These are phyloP conservation scores for Glossosoma conforme DNA, from an alignment of 1,140 invertebrate species.

Conservation along the genomic window DNA sequence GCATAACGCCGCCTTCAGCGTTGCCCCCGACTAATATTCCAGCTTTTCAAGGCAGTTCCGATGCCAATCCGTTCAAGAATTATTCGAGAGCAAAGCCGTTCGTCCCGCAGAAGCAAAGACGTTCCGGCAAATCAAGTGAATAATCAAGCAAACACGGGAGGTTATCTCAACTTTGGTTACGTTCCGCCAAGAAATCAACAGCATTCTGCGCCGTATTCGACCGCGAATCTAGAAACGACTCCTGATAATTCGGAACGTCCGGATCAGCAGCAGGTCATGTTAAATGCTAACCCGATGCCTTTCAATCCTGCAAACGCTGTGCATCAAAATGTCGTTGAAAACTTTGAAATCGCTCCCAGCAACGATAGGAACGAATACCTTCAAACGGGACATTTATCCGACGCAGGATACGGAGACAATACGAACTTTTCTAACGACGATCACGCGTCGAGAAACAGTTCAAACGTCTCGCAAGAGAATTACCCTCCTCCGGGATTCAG, in stretches of 20 bases:
- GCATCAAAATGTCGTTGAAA: constrained; percentile 41
- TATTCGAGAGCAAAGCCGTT: too few species aligned
- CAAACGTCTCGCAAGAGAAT: constrained; percentile 42
- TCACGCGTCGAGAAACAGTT: constrained; percentile 10
- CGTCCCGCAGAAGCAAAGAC: too few species aligned
- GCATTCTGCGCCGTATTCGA: constrained; percentile 35
- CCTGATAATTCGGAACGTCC: constrained; percentile 62
- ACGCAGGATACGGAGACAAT: constrained; percentile 49
- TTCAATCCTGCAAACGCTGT: constrained; percentile 28
- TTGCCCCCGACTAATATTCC: too few species aligned
- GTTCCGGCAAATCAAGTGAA: too few species aligned
- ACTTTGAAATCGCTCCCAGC: constrained; percentile 56
- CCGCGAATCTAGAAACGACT: constrained; percentile 55
- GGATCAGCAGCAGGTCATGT: too few species aligned
- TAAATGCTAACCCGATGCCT: constrained; percentile 39
- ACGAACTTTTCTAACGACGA: constrained; percentile 28
- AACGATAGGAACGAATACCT: constrained; percentile 67
- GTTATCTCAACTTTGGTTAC: too few species aligned
- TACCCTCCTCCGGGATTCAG: constrained; percentile 57
- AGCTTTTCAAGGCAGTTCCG: too few species aligned
- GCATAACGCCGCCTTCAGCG: neutral
- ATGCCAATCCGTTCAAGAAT: too few species aligned
- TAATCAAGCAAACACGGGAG: too few species aligned
- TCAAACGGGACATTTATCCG: constrained; percentile 64
- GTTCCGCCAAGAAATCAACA: constrained; percentile 13